Evolutionary conservation across 2,888 invertebrate species (phyloP), one percentile per base, ranked within the genome.

Genomic region (Cepaea hortensis): DNA sequence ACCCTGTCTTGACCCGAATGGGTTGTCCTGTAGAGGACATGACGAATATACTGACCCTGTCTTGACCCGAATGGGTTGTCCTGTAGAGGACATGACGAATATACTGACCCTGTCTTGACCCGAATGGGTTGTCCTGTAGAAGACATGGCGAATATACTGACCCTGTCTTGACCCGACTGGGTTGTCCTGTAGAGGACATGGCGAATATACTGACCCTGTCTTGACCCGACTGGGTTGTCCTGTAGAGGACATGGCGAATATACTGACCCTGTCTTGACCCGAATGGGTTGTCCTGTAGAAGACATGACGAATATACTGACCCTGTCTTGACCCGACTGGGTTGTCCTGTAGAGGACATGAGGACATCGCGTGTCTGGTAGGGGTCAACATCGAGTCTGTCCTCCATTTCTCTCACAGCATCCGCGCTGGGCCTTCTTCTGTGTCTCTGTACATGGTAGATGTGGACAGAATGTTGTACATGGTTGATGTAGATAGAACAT

Each of bases 241-340:
- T 55, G 20, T 77, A 55, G n/a, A 65, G 13, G 18, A 68, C 18
- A 68, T 6, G 6, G n/a, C 15, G n/a, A 15, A n/a, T 15, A 46
- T 3, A 15, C 77, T 77, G 18, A 77, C 77, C 77, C 77, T 77
- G 77, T 77, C 50, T 55, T 77, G 61, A 55, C 77, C 20, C 50
- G 23, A 7, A 61, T n/a, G 50, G 77, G 77, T 4, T 77, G 55
- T 9, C 77, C 77, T 55, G 20, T 77, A 55, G n/a, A 65, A 9
- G 18, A 68, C 18, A 68, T 6, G 6, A 68, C 15, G 23, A n/a
- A 23, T n/a, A 50, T 1, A 18, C 79, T 61, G 7, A 79, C 79
- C 79, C 79, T 79, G 79, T 79, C 61, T 62, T 79, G 62, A 61
- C 61, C 3, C 55, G 13, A 11, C 18, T 6, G 20, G 79, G 79